Conservation (phyloP, 2,797 vertebrate genomes). For the Arctocebus calabarensis region DNA sequence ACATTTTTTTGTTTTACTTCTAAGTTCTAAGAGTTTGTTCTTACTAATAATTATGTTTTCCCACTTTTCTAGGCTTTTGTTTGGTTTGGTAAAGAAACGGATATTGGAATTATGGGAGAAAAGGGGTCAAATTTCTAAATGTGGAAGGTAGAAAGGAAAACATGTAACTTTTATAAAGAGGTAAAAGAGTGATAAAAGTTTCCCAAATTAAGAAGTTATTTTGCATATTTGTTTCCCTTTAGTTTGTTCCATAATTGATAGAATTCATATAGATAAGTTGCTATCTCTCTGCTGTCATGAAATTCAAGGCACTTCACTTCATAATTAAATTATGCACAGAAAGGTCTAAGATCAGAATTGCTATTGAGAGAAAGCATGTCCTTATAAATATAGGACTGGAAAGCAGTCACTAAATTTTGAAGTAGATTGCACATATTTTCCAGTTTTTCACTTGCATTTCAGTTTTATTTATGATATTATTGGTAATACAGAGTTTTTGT, state of each 20-base stretch:
- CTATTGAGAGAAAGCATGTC: not conserved
- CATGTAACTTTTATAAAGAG: not conserved
- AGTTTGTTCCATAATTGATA: not conserved
- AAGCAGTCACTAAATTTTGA: not conserved
- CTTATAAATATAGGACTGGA: not conserved
- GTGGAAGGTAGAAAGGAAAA: not conserved
- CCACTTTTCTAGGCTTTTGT: not conserved
- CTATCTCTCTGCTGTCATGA: not conserved
- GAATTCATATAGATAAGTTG: slow-evolving; percentile 3
- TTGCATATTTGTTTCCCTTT: slow-evolving; percentile 43
- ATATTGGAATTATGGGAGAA: slow-evolving; percentile 20
- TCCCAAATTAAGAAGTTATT: not conserved
- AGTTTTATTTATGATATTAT: slow-evolving; percentile 10
- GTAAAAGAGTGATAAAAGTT: not conserved
- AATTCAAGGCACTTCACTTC: not conserved
- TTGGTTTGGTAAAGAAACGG: slow-evolving; percentile 26
- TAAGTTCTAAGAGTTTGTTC: not conserved
- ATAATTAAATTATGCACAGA: not conserved
- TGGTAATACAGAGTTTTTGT: not conserved
- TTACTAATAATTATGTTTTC: not conserved
- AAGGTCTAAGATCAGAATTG: not conserved
- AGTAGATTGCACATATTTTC: not conserved
- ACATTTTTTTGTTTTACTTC: slow-evolving; percentile 61
- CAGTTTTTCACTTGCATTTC: slow-evolving; percentile 9
- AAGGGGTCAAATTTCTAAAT: not conserved